phyloP scores from a whole-genome alignment of 2,888 invertebrate genomes.

The Conops quadrifasciatus region DNA sequence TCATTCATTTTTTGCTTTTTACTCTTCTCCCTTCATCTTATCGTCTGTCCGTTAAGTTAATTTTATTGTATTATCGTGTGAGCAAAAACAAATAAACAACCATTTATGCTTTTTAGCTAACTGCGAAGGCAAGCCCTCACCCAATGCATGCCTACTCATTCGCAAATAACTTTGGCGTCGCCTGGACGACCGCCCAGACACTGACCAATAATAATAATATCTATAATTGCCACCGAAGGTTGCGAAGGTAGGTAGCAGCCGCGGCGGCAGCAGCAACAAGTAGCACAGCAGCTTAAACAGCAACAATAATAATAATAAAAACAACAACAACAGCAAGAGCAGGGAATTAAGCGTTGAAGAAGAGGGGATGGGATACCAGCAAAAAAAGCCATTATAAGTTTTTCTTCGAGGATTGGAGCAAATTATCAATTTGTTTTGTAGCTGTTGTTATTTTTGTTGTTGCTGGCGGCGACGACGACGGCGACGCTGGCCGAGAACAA shows the following conservation, averaged over 20 bases:
- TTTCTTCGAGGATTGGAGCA: constrained; percentile 27
- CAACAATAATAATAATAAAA: neutral
- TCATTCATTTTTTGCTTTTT: neutral
- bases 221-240: constrained; percentile 31
- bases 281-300: neutral
- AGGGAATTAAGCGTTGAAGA: constrained; percentile 20
- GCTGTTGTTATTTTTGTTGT: too few species aligned
- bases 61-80: constrained; percentile 7
- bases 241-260: constrained; percentile 14
- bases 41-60: neutral
- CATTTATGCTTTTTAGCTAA: neutral
- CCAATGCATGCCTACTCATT: neutral
- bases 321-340: constrained; percentile 14
- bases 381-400: constrained; percentile 31
- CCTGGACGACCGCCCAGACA: constrained; percentile 14
- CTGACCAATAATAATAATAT: constrained; percentile 31
- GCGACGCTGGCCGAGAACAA: constrained; percentile 23
- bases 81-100: constrained; percentile 8
- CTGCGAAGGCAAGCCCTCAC: too few species aligned
- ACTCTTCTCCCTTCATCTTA: neutral
- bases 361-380: too few species aligned
- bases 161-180: constrained; percentile 25
- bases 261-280: neutral
- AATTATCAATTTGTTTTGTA: constrained; percentile 31
- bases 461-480: too few species aligned